Evolutionary conservation across 2,797 vertebrate species (phyloP).

Genomic region (Rachycentron canadum): DNA sequence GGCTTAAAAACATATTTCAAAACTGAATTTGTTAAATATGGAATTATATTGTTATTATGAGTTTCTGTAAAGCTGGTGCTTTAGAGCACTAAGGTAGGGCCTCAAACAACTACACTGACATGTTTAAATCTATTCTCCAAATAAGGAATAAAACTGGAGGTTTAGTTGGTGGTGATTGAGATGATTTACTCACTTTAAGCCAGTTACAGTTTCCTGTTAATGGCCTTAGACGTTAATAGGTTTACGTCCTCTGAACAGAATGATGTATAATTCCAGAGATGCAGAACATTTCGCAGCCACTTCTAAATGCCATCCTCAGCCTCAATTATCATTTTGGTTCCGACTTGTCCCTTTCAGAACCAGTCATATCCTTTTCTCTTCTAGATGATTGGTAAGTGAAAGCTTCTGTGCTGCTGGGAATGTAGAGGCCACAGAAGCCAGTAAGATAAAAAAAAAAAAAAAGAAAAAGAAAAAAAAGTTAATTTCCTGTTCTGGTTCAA

Average conservation of each 20-base stretch:
- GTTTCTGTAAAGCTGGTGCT: too few relatives aligned
- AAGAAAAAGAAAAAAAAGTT: slow-evolving; percentile 1
- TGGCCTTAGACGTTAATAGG: background rate
- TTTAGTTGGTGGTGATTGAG: background rate
- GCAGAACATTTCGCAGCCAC: background rate
- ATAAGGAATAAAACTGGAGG: background rate
- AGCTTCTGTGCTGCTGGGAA: background rate
- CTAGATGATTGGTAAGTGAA: slow-evolving; percentile 11
- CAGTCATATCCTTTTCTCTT: slow-evolving; percentile 14
- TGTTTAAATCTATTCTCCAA: background rate
- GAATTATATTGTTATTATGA: too few relatives aligned
- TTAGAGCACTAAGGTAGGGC: too few relatives aligned
- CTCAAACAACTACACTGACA: too few relatives aligned
- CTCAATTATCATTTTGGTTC: background rate
- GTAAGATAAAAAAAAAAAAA: background rate
- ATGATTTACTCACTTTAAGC: background rate
- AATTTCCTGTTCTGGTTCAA: slow-evolving; percentile 52
- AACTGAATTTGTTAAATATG: too few relatives aligned
- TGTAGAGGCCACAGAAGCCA: background rate
- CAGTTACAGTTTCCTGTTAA: background rate
- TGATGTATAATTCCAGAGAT: background rate
- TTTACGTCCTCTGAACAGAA: background rate
- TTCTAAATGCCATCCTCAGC: background rate
- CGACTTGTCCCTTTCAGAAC: background rate
- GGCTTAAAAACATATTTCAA: too few relatives aligned